Conservation (phyloP, 1,140 invertebrate species). For the Drosophila trapezifrons region DNA sequence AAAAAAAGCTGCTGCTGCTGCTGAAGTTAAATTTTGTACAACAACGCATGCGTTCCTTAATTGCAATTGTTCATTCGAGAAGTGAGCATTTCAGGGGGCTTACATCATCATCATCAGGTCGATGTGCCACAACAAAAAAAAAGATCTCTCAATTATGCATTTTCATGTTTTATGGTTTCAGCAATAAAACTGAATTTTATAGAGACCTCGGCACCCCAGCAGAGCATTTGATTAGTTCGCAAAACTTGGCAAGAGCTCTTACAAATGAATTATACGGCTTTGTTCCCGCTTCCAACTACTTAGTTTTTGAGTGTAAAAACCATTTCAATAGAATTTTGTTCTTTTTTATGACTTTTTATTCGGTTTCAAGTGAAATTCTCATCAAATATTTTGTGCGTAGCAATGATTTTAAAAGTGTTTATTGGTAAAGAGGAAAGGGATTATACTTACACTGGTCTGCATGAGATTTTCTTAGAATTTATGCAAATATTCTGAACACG, state of each 20-base stretch:
- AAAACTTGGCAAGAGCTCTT: slow-evolving; percentile 1
- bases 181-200: slow-evolving; percentile 20
- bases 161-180: slow-evolving; percentile 10
- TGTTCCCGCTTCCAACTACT: background rate
- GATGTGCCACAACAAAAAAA: slow-evolving; percentile 3
- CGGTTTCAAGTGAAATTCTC: background rate
- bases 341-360: background rate
- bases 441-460: background rate
- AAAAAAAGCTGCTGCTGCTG: slow-evolving; percentile 1
- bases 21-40: slow-evolving; percentile 19
- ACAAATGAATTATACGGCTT: background rate
- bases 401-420: slow-evolving; percentile 5
- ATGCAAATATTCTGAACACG: no score
- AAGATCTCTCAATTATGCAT: slow-evolving; percentile 10
- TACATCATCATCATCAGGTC: slow-evolving; percentile 17
- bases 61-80: slow-evolving; percentile 20
- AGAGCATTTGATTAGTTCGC: slow-evolving; percentile 13
- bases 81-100: slow-evolving; percentile 21
- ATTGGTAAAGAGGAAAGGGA: no score
- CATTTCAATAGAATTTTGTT: background rate
- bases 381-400: slow-evolving; percentile 4
- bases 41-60: slow-evolving; percentile 7
- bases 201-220: slow-evolving; percentile 1
- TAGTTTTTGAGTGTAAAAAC: slow-evolving; percentile 1
- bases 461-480: no score